Evolutionary conservation across 2,888 invertebrate species (phyloP), one percentile per base, ranked within the genome.

Genomic region (Ligdia adustata): DNA sequence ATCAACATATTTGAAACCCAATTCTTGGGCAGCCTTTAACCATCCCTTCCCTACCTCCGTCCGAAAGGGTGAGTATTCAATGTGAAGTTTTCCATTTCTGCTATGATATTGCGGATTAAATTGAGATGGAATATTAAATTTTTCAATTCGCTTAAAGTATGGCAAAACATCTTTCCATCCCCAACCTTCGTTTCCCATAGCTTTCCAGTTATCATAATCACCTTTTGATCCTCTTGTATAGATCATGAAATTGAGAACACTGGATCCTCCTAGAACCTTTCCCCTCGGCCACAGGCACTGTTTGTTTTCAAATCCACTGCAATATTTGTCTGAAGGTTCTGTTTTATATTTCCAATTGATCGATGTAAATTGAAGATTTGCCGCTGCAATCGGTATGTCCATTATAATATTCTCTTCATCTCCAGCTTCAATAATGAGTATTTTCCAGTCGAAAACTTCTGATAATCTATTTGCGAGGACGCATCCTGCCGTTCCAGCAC

Each of bases 331-430:
- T 7, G 95, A 95, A 0, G 96, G 94, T 72, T 94, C 93, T 0
- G 96, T 96, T 69, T 94, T 93, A 75, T 96, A 97, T 56, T 91
- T 93, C 97, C 97, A 96, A 71, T 96, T 96, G 31, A 94, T 92
- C 27, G 92, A 88, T 3, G 92, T 92, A 60, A 94, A 91, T 66
- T 96, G 96, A 4, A 95, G 81, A 61, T 93, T 93, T 69, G 93
- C 93, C 1, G 94, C 94, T 1, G 94, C 69, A n/a, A 95, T 81
- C 0, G 95, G 95, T 15, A 95, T 90, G 68, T 95, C 95, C 95
- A 95, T 95, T 4, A 95, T 62, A 40, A 91, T 92, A 65, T 93
- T 93, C 79, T 96, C 95, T 4, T 91, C 91, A 9, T 80, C 79
- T 45, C 96, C 96, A 1, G 95, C 96, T 82, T 96, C 96, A 20